Base-by-base conservation (phyloP, 2,113 vertebrate genomes). In the Prolemur simus region DNA sequence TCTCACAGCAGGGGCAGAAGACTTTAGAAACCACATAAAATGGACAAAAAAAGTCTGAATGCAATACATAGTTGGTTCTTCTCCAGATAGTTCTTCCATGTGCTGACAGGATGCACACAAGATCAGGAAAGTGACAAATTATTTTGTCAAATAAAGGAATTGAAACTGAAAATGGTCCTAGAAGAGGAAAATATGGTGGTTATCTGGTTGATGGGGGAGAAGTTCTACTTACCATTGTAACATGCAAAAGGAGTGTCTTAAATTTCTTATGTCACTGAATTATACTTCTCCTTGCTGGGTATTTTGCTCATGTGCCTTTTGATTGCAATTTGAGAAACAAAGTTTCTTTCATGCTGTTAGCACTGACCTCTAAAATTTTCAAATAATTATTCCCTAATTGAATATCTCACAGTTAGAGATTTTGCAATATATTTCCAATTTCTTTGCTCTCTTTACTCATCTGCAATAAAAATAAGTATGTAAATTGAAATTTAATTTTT, bases 121-220 rank as follows among this genome's bases (percentile, higher is more conserved):
- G 12, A 69, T 76, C 52, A 83, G 52, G 49, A 84, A 20, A 89
- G 8, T 54, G 42, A 69, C 69, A 92, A 56, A 88, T 52, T 78
- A n/a, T 73, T 90, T 63, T 34, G 47, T 74, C 34, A 82, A 86
- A 63, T 76, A 25, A 83, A 68, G 81, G 54, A 90, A 84, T 13
- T 56, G 89, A 96, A 97, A 97, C 81, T 92, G 76, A 90, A 96
- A 97, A 54, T 32, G 13, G 18, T 56, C 32, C 54, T 71, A 56
- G 25, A 34, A 80, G 34, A 90, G 21, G 32, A 45, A 71, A 60
- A 66, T 58, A 15, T 34, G 18, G 64, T 39, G 11, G 2, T 23
- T n/a, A 6, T 6, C 45, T 73, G 32, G 10, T 29, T 47, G 58
- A 10, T 54, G 18, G 32, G 5, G 6, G 21, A 68, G 32, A 74